phyloP scores from a whole-genome alignment of 2,797 vertebrate species.

The Natrix natrix region DNA sequence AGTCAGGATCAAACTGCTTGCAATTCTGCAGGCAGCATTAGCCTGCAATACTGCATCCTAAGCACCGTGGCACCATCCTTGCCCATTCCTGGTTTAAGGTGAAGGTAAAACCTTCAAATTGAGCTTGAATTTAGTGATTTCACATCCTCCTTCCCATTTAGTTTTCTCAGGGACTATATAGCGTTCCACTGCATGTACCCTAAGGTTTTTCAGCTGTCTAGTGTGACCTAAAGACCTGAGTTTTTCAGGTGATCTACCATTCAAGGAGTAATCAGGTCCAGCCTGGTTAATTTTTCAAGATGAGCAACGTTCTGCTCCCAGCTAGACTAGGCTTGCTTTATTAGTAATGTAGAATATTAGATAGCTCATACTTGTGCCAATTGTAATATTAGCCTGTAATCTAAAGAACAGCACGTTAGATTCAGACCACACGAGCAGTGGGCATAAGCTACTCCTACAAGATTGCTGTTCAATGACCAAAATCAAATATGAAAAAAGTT shows the following conservation, averaged over 20 bases:
- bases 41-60: too few species aligned
- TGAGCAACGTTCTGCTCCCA: not conserved
- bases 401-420: slow-evolving; percentile 17
- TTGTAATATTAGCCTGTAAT: slow-evolving; percentile 38
- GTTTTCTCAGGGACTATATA: not conserved
- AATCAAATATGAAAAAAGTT: slow-evolving; percentile 37
- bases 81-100: not conserved
- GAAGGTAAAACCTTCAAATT: not conserved
- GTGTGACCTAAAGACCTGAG: not conserved
- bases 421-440: not conserved
- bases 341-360: not conserved
- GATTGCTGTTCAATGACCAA: slow-evolving; percentile 44
- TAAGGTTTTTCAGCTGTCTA: not conserved
- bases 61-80: too few species aligned
- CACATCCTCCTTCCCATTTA: not conserved
- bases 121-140: not conserved
- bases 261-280: not conserved
- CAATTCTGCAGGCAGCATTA: not conserved
- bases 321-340: not conserved
- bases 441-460: slow-evolving; percentile 46
- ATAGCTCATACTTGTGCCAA: slow-evolving; percentile 16
- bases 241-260: not conserved
- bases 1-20: not conserved
- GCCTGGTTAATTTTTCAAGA: not conserved
- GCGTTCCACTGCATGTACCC: not conserved